phyloP scores from a whole-genome alignment of 2,797 vertebrate species.

The Dryobates pubescens region DNA sequence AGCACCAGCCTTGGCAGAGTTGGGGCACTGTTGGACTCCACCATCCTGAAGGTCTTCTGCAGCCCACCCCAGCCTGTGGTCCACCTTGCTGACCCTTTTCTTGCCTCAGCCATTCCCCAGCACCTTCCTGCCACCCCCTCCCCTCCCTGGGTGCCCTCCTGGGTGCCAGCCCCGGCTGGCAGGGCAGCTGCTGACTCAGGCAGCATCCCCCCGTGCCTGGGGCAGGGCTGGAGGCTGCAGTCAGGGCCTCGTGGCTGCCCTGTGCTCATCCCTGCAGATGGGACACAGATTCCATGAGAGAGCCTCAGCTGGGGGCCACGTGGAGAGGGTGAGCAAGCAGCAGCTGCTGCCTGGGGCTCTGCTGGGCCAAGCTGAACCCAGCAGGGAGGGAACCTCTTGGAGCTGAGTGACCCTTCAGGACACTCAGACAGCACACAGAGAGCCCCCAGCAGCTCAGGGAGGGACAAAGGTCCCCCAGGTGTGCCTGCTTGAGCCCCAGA shows the following conservation, averaged over 20 bases:
- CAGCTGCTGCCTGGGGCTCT: background rate
- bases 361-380: background rate
- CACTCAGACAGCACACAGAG: background rate
- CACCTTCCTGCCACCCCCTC: background rate
- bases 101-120: background rate
- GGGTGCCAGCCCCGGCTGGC: background rate
- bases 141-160: too few relatives aligned
- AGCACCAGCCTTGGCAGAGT: too few relatives aligned
- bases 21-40: too few relatives aligned
- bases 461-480: background rate
- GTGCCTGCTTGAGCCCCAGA: background rate
- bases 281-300: constrained; percentile 50
- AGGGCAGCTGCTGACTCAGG: constrained; percentile 44
- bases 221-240: background rate
- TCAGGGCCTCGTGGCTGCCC: background rate
- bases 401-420: too few relatives aligned
- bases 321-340: constrained; percentile 30
- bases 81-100: background rate
- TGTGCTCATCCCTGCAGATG: constrained; percentile 46
- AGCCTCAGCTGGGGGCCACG: constrained; percentile 44
- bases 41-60: too few relatives aligned
- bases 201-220: background rate
- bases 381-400: background rate
- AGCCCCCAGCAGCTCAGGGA: background rate
- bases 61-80: too few relatives aligned